These are phyloP conservation scores for Picathartes gymnocephalus DNA, from an alignment of 2,113 vertebrate species.

Conservation along the genomic window DNA sequence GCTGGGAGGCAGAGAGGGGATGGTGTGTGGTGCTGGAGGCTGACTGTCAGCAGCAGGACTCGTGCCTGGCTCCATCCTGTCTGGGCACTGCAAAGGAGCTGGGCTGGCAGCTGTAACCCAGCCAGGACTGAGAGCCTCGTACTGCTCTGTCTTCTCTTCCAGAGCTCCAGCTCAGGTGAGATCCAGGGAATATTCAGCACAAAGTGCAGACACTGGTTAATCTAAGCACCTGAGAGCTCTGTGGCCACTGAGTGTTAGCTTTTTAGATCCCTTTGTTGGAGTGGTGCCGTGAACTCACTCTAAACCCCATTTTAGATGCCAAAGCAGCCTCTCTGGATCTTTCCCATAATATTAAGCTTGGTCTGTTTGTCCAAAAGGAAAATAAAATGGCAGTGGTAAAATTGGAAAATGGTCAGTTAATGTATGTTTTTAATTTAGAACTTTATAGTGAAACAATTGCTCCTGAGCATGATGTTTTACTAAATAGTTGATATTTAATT, in stretches of 20 bases:
- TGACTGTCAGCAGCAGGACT: neutral
- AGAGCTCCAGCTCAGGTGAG: conserved; percentile 2
- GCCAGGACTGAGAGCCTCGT: neutral
- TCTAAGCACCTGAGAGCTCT: conserved; percentile 11
- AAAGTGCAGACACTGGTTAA: neutral
- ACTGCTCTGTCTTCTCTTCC: neutral
- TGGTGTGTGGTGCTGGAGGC: neutral
- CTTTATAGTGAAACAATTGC: neutral
- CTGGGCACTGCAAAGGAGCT: neutral
- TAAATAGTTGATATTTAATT: neutral
- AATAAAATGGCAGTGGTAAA: conserved; percentile 15
- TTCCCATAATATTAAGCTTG: neutral
- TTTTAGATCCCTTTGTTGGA: neutral
- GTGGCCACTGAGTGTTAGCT: neutral
- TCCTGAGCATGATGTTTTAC: neutral
- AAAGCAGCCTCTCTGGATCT: neutral
- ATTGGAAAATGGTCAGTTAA: neutral
- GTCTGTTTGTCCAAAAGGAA: neutral
- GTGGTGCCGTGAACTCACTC: neutral
- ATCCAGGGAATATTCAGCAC: neutral
- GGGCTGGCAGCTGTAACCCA: neutral
- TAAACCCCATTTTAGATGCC: neutral
- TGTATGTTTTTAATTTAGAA: neutral
- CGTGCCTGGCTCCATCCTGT: neutral
- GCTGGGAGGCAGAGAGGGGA: neutral